Conservation (phyloP, 2,888 invertebrate species). For the Parnassius smintheus region DNA sequence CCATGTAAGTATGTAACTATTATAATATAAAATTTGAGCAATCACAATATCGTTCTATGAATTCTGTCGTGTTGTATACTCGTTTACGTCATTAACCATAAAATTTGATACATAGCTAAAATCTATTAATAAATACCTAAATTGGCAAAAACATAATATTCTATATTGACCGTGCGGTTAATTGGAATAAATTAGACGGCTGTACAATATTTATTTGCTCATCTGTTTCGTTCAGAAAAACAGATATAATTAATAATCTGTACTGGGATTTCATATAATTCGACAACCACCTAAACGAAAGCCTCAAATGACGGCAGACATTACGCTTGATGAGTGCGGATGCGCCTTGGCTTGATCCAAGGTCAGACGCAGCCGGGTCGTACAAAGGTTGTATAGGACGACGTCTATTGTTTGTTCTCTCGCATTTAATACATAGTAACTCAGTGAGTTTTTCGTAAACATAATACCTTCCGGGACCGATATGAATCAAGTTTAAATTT, state of each 20-base stretch:
- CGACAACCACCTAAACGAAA: slow-evolving; percentile 40
- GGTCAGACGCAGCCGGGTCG: slow-evolving; percentile 59
- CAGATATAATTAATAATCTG: background rate
- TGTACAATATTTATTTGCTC: too few species aligned
- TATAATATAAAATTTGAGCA: background rate
- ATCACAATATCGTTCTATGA: background rate
- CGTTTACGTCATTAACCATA: slow-evolving; percentile 10
- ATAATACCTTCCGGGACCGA: slow-evolving; percentile 32
- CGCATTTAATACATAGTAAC: slow-evolving; percentile 15
- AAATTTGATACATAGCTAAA: slow-evolving; percentile 2
- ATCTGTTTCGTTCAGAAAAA: too few species aligned
- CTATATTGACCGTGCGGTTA: background rate
- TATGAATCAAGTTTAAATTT: slow-evolving; percentile 31
- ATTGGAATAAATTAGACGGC: too few species aligned
- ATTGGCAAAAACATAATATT: slow-evolving; percentile 9
- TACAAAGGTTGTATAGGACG: slow-evolving; percentile 61
- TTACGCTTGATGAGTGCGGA: slow-evolving; percentile 60
- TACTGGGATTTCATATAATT: slow-evolving; percentile 21
- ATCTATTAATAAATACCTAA: slow-evolving; percentile 15
- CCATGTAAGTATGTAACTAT: too few species aligned
- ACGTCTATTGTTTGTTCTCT: slow-evolving; percentile 55
- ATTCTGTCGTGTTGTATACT: background rate
- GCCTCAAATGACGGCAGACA: slow-evolving; percentile 36
- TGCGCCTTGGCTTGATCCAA: slow-evolving; percentile 65
- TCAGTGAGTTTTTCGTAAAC: slow-evolving; percentile 20